Base-by-base conservation (phyloP, 2,797 vertebrate species). In the Poeciliopsis infans region DNA sequence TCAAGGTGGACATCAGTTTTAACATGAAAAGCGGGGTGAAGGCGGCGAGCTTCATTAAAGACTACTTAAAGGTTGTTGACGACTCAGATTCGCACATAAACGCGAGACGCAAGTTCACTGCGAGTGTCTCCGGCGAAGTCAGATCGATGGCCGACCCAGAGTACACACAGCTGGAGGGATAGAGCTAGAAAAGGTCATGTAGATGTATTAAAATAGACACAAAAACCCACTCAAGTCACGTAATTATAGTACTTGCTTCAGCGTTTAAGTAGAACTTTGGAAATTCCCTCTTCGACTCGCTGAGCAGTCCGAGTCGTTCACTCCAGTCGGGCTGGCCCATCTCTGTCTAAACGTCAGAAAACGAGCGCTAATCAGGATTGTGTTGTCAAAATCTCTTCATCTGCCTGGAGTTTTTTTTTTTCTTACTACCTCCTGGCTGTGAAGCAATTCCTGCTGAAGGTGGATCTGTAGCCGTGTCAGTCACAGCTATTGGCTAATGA, bases 1-100 rank as follows among this genome's bases (percentile, higher is more conserved):
- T 99, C 53, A 99, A 99, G 94, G 98, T 99, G 77, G 98, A 99
- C 95, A 99, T 99, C 94, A 99, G 98, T 93, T 99, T 99, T 90
- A 99, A 99, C 61, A 97, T 99, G 85, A 97, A 98, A 95, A 98
- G 97, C 28, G 98, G 98, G 36, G 98, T 99, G 79, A 98, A 97
- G 95, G 97, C 98, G 72, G 98, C 98, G 25, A 96, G 95, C 89
- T 97, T 99, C 93, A 99, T 99, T 89, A 98, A 98, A 95, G 98
- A 97, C 80, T 98, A 97, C 75, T 96, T 98, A 84, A 97, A 98
- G 97, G 98, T 99, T 78, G 20, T 53, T 23, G 15, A 64, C 16
- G 3, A 36, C 33, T 39, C 33, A 2, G 7, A 66, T 64, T 64
- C 15, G 31, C 74, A 57, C 5, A 23, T 18, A n/a, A 2, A 61